These are phyloP conservation scores for Sitta europaea DNA, from an alignment of 2,113 vertebrate species.

Conservation along the genomic window DNA sequence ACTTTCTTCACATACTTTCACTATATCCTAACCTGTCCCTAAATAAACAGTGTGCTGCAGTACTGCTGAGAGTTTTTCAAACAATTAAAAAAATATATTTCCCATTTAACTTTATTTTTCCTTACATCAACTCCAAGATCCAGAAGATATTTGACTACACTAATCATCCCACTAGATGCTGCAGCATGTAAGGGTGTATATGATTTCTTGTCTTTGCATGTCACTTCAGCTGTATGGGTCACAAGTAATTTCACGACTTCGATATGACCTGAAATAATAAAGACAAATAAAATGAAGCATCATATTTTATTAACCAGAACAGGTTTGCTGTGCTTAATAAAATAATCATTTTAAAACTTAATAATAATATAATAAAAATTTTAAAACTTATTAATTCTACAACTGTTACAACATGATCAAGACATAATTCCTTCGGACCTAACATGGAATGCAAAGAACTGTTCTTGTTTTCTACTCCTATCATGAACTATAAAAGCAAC, in stretches of 20 bases:
- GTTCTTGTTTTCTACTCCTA: not conserved
- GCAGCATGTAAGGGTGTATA: slow-evolving; percentile 95
- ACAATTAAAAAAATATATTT: not conserved
- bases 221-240: slow-evolving; percentile 92
- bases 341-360: no score
- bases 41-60: not conserved
- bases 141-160: slow-evolving; percentile 94
- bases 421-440: not conserved
- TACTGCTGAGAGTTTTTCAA: not conserved
- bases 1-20: not conserved
- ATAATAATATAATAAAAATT: no score
- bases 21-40: not conserved
- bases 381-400: not conserved
- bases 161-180: slow-evolving; percentile 96
- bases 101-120: not conserved
- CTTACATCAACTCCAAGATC: slow-evolving; percentile 95
- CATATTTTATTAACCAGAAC: not conserved
- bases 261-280: slow-evolving; percentile 84
- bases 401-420: not conserved
- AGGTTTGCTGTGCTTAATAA: no score
- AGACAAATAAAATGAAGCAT: not conserved
- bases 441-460: not conserved
- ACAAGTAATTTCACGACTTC: slow-evolving; percentile 95
- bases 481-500: not conserved
- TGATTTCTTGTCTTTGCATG: slow-evolving; percentile 96